Evolutionary conservation across 1,140 invertebrate species (phyloP), one percentile per base, ranked within the genome.

Genomic region (Leptoteleia sp.): DNA sequence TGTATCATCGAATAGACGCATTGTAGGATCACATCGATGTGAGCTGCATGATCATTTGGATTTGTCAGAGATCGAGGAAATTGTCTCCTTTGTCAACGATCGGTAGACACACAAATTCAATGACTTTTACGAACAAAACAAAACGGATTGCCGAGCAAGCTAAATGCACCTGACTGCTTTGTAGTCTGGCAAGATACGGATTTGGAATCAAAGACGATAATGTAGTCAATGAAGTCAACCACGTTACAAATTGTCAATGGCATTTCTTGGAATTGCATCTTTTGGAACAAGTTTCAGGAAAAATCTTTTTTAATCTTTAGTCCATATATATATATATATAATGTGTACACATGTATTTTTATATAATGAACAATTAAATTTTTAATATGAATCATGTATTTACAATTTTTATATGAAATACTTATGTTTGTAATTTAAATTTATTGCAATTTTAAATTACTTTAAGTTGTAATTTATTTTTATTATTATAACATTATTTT

Each of bases 21-120:
- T 50, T 59, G 35, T 9, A 15, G 27, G 29, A n/a, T n/a, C n/a
- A n/a, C n/a, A n/a, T n/a, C n/a, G 40, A 27, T 68, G 55, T 70
- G 64, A 70, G 48, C 59, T 70, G 73, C 64, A 76, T 76, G 48
- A 68, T 43, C 54, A 57, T 57, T 57, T 31, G 4, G n/a, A 11
- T 17, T 7, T 17, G 15, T n/a, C 40, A 13, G 27, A 19, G 40
- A 43, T 52, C 38, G 43, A 50, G 43, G 33, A 45, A 64, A 55
- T 55, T 16, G 70, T 40, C 4, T 45, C 35, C 50, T 73, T 73
- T 73, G 59, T 64, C 43, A 57, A 9, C 42, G 57, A 62, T 62
- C 31, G 19, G 33, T 37, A 59, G 43, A 31, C 35, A 11, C 31
- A 11, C 55, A 22, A 37, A 57, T 50, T 73, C 52, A 73, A 47